phyloP scores from a whole-genome alignment of 2,797 vertebrate genomes.

The Kryptopterus vitreolus region DNA sequence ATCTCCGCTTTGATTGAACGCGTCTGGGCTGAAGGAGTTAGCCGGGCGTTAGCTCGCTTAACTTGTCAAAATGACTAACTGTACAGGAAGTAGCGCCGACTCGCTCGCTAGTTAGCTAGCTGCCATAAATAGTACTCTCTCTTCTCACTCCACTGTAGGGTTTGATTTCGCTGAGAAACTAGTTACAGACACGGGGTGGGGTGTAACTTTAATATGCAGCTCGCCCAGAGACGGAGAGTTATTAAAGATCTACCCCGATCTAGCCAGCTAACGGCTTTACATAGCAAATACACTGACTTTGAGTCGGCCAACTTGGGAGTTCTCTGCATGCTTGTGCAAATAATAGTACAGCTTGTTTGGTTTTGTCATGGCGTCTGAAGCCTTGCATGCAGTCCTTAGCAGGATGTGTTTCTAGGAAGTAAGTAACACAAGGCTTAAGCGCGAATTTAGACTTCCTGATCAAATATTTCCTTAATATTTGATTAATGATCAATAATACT shows the following conservation, averaged over 20 bases:
- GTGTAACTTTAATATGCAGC: constrained; percentile 2
- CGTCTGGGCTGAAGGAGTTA: constrained; percentile 20
- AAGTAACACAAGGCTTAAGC: not conserved
- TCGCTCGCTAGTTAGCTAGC: constrained; percentile 8
- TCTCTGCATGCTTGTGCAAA: not conserved
- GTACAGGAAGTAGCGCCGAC: constrained; percentile 44
- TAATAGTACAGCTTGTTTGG: not conserved
- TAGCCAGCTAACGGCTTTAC: not conserved
- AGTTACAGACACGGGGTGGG: constrained; percentile 4
- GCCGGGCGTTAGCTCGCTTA: constrained; percentile 46
- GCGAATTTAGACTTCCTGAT: not conserved
- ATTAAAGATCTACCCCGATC: not conserved
- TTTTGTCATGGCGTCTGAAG: not conserved
- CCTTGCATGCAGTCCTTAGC: not conserved
- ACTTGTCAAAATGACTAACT: constrained; percentile 46
- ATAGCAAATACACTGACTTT: not conserved
- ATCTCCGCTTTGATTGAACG: constrained; percentile 8
- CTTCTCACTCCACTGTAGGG: constrained; percentile 13
- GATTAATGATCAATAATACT: too few species aligned
- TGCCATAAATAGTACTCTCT: constrained; percentile 39
- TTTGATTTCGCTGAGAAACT: constrained; percentile 28
- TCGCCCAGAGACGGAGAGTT: not conserved
- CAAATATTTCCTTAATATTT: not conserved
- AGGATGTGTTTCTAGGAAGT: constrained; percentile 17
- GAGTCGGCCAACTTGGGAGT: not conserved